phyloP scores from a whole-genome alignment of 2,888 invertebrate genomes.

The Calameuta idolon region DNA sequence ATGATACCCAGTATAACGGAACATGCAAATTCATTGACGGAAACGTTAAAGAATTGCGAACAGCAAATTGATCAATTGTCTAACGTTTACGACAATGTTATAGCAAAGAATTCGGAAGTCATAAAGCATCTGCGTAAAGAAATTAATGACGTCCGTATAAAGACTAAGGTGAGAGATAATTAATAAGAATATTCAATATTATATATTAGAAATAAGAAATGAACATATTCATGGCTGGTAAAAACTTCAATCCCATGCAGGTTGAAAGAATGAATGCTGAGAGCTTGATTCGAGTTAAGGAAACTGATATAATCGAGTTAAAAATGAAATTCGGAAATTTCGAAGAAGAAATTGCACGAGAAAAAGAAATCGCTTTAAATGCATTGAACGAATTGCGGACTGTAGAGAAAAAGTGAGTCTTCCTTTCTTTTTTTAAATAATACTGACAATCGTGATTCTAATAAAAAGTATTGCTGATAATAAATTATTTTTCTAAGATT shows the following conservation, averaged over 20 bases:
- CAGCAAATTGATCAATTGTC: slow-evolving; percentile 37
- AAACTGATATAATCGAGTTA: slow-evolving; percentile 3
- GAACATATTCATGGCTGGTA: not conserved
- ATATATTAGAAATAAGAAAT: not conserved
- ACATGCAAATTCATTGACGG: slow-evolving; percentile 40
- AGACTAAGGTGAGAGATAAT: slow-evolving; percentile 21
- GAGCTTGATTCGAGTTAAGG: not conserved
- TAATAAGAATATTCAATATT: not conserved
- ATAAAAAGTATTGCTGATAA: not conserved
- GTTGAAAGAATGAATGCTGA: not conserved
- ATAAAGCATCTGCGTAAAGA: not conserved
- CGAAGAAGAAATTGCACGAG: not conserved
- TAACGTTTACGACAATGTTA: slow-evolving; percentile 33
- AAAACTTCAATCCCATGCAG: not conserved
- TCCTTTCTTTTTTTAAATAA: not conserved
- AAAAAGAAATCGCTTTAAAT: slow-evolving; percentile 5
- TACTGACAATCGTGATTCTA: not conserved
- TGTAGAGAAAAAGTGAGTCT: slow-evolving; percentile 6
- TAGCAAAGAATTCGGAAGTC: slow-evolving; percentile 6
- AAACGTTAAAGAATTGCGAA: slow-evolving; percentile 37
- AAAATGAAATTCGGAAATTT: not conserved
- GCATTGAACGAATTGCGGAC: slow-evolving; percentile 13
- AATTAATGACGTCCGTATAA: not conserved
- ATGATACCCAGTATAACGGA: slow-evolving; percentile 38
- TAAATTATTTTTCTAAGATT: not conserved